Conservation (phyloP, 1,140 invertebrate species). For the Bacillus rossius region DNA sequence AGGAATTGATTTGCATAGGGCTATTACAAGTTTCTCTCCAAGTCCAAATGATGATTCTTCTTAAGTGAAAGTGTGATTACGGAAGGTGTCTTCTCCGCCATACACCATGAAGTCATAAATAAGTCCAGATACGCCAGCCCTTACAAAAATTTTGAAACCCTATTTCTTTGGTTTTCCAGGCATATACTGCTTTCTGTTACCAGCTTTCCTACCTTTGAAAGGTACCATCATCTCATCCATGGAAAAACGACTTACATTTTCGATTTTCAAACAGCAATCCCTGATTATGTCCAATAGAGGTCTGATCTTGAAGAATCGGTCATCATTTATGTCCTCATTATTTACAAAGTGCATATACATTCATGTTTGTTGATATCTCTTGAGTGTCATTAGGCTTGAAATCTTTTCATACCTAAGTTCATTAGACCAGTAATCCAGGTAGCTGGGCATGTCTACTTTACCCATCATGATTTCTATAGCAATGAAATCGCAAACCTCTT, state of each 20-base stretch:
- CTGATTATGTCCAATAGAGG: slow-evolving; percentile 15
- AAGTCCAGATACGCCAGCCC: slow-evolving; percentile 16
- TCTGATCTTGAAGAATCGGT: slow-evolving; percentile 13
- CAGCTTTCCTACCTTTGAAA: slow-evolving; percentile 27
- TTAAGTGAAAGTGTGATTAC: not conserved
- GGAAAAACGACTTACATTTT: slow-evolving; percentile 33
- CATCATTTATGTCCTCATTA: no score
- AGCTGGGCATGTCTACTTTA: no score
- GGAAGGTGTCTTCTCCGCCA: slow-evolving; percentile 7
- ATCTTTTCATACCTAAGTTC: no score
- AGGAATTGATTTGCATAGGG: not conserved
- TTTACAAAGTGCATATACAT: no score
- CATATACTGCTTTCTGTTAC: slow-evolving; percentile 27
- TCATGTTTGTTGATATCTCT: no score
- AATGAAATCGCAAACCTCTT: no score
- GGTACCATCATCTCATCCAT: slow-evolving; percentile 32
- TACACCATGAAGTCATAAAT: slow-evolving; percentile 27
- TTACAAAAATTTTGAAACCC: slow-evolving; percentile 27
- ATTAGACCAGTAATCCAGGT: no score
- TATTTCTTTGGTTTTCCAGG: slow-evolving; percentile 30
- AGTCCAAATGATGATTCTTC: not conserved
- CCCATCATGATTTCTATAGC: no score
- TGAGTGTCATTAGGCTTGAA: no score
- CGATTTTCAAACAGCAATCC: slow-evolving; percentile 24
- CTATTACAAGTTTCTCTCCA: not conserved